Evolutionary conservation across 2,888 invertebrate genomes (phyloP), one percentile per base, ranked within the genome.

Genomic region (Oasisia sp.): DNA sequence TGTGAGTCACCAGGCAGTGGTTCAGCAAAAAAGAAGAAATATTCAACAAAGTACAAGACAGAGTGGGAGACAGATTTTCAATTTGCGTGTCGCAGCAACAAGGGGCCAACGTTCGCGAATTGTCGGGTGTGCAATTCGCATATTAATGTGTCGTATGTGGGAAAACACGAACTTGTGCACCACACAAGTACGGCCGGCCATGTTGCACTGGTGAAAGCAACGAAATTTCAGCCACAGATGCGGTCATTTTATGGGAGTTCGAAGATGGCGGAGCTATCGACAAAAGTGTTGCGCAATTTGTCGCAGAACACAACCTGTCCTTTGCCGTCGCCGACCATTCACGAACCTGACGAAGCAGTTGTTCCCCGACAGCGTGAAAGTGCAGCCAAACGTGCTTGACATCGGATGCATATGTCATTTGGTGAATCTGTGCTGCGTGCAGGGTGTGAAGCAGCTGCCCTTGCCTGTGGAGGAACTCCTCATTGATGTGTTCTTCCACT

Each of bases 341-440:
- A 74, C 91, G 32, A 58, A 50, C 32, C 91, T 91, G 91, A 74
- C 3, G 32, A 32, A 58, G 32, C n/a, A 9, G 32, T 74, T 91
- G 91, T 91, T 91, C 74, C 91, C 91, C 32, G 91, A 91, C 32
- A 58, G 91, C 91, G 32, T 58, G n/a, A n/a, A n/a, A n/a, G n/a
- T n/a, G n/a, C n/a, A n/a, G n/a, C n/a, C n/a, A n/a, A n/a, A n/a
- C n/a, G n/a, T n/a, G n/a, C n/a, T n/a, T n/a, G n/a, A n/a, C n/a
- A n/a, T n/a, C n/a, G n/a, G n/a, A n/a, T n/a, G 58, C 19, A 19
- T 58, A 19, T 58, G 58, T 58, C 58, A 58, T 14, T 19, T 58
- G 11, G 58, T 19, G 19, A 58, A 58, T 19, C 58, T 58, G 58
- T 58, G 14, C 19, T 58, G 58, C 19, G 58, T 58, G 9, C 14